A percentile compares a stretch with the other conserved stretches of the same genome.
phyloP scores from a whole-genome alignment of 1,140 invertebrate species.

The Bilobella aurantiaca region DNA sequence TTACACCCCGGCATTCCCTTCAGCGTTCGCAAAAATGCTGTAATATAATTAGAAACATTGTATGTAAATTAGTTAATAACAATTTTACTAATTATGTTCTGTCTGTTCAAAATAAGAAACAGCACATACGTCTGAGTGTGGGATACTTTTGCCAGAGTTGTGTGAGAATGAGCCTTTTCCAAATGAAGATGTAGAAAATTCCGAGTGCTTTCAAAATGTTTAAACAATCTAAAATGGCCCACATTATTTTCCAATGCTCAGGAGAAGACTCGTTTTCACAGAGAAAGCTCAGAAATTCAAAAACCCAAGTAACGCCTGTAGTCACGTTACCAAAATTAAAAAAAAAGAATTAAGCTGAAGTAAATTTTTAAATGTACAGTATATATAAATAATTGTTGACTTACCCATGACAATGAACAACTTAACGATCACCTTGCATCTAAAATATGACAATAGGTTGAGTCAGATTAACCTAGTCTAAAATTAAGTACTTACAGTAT shows the following conservation, averaged over 20 bases:
- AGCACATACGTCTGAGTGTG: neutral
- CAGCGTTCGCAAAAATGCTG: neutral
- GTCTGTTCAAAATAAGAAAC: neutral
- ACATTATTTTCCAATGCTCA: constrained; percentile 27
- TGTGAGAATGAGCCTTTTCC: constrained; percentile 48
- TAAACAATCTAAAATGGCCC: constrained; percentile 47
- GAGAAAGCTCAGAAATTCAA: constrained; percentile 50
- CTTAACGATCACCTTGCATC: constrained; percentile 51
- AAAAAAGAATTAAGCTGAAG: too few relatives aligned
- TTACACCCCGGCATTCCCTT: neutral
- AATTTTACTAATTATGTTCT: neutral
- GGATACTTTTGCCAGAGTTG: constrained; percentile 7
- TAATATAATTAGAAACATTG: neutral
- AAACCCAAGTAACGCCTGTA: constrained; percentile 62
- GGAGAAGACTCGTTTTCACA: neutral
- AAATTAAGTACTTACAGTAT: too few relatives aligned
- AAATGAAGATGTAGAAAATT: constrained; percentile 76
- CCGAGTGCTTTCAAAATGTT: constrained; percentile 77
- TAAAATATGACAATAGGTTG: too few relatives aligned
- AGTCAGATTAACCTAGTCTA: too few relatives aligned
- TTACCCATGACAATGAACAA: constrained; percentile 57
- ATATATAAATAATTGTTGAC: neutral
- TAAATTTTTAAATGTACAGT: too few relatives aligned
- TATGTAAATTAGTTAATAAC: too few relatives aligned
- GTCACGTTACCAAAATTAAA: too few relatives aligned